Conservation (phyloP, 2,113 vertebrate genomes). For the Halichoerus grypus region DNA sequence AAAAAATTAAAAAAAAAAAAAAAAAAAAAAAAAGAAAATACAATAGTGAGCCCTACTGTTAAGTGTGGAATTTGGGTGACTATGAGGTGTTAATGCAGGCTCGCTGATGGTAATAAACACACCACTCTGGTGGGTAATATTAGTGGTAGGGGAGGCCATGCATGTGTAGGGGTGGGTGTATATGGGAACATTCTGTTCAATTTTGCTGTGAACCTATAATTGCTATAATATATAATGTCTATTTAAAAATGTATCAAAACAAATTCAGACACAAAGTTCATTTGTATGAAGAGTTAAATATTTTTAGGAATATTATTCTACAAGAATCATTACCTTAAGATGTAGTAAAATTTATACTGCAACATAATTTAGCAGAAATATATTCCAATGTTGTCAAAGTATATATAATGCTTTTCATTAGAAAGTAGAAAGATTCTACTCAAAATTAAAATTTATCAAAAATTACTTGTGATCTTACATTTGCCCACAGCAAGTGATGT, state of each 20-base stretch:
- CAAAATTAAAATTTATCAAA: background rate
- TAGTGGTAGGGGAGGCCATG: background rate
- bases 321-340: background rate
- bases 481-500: background rate
- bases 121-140: background rate
- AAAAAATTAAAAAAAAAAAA: background rate
- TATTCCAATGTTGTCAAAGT: background rate
- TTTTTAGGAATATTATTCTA: background rate
- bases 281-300: background rate
- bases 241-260: background rate
- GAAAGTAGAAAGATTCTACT: background rate
- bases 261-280: background rate
- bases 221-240: background rate
- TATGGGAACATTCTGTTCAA: background rate
- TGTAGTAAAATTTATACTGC: background rate
- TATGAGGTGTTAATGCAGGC: background rate
- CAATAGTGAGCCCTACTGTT: background rate
- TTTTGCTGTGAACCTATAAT: background rate
- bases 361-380: background rate
- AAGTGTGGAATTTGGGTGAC: background rate
- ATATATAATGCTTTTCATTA: background rate
- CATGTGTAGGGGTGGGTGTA: fast-evolving
- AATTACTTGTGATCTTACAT: background rate
- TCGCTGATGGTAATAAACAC: background rate
- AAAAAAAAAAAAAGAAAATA: background rate